Evolutionary conservation across 1,140 invertebrate genomes (phyloP).

Genomic region (Brachionus koreanus): DNA sequence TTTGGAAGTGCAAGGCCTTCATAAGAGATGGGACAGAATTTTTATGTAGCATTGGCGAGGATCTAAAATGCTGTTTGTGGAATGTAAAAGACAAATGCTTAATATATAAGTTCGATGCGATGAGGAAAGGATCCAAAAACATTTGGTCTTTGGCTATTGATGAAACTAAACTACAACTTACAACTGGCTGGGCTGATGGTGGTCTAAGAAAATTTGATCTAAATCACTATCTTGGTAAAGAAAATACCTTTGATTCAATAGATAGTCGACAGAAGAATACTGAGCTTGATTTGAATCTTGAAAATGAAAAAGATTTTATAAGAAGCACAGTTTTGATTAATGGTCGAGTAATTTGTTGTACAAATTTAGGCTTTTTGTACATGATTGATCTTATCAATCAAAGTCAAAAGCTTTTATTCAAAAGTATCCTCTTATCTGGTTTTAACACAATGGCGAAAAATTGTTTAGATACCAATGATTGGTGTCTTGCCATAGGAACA

Average conservation of each 20-base stretch:
- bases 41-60: constrained; percentile 42
- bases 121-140: constrained; percentile 44
- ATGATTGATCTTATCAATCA: constrained; percentile 1
- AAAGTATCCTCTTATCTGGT: constrained; percentile 2
- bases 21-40: not conserved
- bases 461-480: not conserved
- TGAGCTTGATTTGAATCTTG: not conserved
- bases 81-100: constrained; percentile 1
- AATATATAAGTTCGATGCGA: constrained; percentile 26
- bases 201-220: constrained; percentile 29
- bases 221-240: not conserved
- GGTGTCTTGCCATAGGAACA: constrained; percentile 36
- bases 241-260: not conserved
- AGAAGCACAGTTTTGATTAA: not conserved
- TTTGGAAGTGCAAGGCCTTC: constrained; percentile 22
- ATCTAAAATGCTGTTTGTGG: constrained; percentile 38
- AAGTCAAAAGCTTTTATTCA: constrained; percentile 18
- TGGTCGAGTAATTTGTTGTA: constrained; percentile 22
- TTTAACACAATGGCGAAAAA: constrained; percentile 38
- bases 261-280: not conserved
- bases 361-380: constrained; percentile 26
- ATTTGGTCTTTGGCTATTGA: constrained; percentile 29
- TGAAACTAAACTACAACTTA: not conserved
- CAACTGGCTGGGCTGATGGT: constrained; percentile 39
- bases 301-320: constrained; percentile 43